Percentiles rank a stretch among this genome's conserved stretches.
Evolutionary conservation across 2,888 invertebrate species (phyloP).

Genomic region (Norana najaformis): DNA sequence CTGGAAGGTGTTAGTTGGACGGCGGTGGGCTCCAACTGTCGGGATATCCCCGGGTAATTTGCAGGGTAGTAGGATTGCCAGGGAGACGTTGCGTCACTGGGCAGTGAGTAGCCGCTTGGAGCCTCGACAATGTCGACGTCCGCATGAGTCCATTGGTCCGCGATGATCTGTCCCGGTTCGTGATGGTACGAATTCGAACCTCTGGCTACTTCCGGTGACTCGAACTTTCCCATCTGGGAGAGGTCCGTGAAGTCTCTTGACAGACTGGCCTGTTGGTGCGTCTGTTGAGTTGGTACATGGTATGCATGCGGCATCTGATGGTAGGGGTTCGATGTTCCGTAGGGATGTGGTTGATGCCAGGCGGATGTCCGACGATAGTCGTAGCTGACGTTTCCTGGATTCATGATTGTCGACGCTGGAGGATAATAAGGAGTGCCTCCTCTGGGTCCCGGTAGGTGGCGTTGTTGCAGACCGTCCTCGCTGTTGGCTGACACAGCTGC

Average conservation of each 20-base stretch:
- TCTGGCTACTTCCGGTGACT: background rate
- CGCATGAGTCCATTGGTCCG: background rate
- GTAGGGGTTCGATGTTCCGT: background rate
- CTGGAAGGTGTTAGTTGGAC: background rate
- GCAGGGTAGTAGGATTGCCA: background rate
- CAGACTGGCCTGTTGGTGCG: background rate
- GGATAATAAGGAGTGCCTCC: background rate
- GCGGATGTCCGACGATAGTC: background rate
- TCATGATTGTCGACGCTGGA: background rate
- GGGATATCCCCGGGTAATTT: background rate
- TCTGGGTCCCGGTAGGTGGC: background rate
- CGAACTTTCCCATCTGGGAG: background rate
- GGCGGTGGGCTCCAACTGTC: background rate
- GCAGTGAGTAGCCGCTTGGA: background rate
- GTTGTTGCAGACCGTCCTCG: background rate
- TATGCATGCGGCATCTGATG: background rate
- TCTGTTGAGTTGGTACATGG: background rate
- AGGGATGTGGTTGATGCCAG: background rate
- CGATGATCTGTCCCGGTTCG: background rate
- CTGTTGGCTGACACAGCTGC: background rate
- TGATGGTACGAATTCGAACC: background rate
- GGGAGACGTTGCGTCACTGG: background rate
- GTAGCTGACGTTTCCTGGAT: background rate
- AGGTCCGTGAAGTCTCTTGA: background rate
- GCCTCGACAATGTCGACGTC: background rate